Conservation (phyloP, 2,888 invertebrate species). For the Acrobasis repandana region DNA sequence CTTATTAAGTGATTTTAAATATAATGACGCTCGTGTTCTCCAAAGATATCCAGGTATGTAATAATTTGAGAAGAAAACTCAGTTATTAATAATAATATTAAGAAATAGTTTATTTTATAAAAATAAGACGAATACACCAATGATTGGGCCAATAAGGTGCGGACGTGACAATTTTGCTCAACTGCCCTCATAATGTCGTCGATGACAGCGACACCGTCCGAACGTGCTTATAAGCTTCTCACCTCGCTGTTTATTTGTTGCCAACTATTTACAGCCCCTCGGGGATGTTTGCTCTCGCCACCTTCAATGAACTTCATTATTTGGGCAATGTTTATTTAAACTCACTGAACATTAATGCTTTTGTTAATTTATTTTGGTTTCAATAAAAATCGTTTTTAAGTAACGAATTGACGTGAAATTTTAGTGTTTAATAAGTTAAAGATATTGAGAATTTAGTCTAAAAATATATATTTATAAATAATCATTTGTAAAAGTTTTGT, state of each 20-base stretch:
- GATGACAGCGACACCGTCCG: neutral
- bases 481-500: no score
- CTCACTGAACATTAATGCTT: no score
- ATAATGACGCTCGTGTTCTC: no score
- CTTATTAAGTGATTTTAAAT: no score
- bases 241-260: conserved; percentile 1
- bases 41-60: no score
- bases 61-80: no score
- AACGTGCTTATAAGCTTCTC: conserved; percentile 7
- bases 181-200: neutral
- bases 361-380: no score
- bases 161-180: neutral
- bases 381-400: no score
- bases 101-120: neutral
- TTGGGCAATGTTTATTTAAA: neutral
- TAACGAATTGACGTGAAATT: no score
- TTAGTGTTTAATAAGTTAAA: no score
- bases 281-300: conserved; percentile 2
- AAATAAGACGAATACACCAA: neutral
- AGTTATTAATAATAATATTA: neutral
- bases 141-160: neutral
- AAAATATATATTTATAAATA: no score
- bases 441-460: no score
- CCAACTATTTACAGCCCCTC: neutral
- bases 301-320: neutral